A percentile compares a stretch with the other conserved stretches of the same genome.
These are phyloP conservation scores for Amblyjoppa proteus DNA, from an alignment of 2,888 invertebrate genomes.

Conservation along the genomic window DNA sequence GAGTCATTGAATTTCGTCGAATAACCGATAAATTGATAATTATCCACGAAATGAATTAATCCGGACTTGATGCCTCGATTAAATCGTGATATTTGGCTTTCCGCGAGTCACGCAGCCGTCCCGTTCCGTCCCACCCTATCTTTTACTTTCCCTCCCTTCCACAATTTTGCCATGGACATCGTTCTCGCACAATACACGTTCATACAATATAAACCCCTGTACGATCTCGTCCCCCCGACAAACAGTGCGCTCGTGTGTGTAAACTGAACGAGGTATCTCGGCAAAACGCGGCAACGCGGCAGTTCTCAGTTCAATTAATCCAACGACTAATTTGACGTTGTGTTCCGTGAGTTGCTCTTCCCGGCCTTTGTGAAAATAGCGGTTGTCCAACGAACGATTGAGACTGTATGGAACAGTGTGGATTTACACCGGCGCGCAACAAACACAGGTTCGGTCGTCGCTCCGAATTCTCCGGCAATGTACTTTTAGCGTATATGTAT, in stretches of 20 bases:
- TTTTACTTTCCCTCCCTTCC: constrained; percentile 1
- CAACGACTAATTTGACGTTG: constrained; percentile 56
- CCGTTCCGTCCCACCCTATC: not conserved
- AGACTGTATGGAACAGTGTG: constrained; percentile 22
- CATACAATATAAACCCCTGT: not conserved
- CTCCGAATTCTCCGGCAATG: not conserved
- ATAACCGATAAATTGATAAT: constrained; percentile 49
- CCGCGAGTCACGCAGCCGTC: not conserved
- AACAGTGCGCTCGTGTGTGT: not conserved
- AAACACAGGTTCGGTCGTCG: not conserved
- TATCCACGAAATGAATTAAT: constrained; percentile 32
- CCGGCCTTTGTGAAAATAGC: constrained; percentile 41
- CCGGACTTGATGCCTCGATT: constrained; percentile 21
- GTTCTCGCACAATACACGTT: not conserved
- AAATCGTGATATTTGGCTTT: constrained; percentile 16
- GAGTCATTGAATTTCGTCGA: constrained; percentile 22
- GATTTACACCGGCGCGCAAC: not conserved
- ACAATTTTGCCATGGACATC: not conserved
- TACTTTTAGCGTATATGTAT: constrained; percentile 1
- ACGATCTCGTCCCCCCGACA: constrained; percentile 10
- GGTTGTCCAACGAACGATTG: constrained; percentile 14
- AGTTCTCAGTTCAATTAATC: constrained; percentile 61
- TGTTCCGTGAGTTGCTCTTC: constrained; percentile 32
- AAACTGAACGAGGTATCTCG: constrained; percentile 6
- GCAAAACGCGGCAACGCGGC: constrained; percentile 36